Conservation (phyloP, 92 coral and sea anemone genomes). For the Palythoa grandiflora region DNA sequence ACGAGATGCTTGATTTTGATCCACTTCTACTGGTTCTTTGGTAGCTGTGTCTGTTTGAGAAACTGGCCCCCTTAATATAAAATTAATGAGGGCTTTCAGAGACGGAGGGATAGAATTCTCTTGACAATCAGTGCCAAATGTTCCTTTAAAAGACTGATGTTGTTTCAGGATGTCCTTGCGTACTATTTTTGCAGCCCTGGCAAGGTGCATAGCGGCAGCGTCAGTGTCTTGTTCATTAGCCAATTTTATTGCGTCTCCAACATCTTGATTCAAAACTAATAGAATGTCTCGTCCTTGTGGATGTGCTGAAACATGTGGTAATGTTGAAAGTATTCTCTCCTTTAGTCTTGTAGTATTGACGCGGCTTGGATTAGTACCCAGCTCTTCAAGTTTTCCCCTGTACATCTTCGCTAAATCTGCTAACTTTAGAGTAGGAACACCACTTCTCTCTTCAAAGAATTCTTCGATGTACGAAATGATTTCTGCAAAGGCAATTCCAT, state of each 20-base stretch:
- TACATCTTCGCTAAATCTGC: conserved; percentile 39
- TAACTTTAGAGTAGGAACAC: conserved; percentile 28
- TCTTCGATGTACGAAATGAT: conserved; percentile 56
- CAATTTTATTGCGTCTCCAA: conserved; percentile 54
- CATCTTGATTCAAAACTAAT: conserved; percentile 24
- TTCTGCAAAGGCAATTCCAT: conserved; percentile 66
- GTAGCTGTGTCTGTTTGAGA: too few relatives aligned
- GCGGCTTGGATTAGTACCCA: conserved; percentile 4
- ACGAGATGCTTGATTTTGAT: too few relatives aligned
- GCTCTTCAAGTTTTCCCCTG: conserved; percentile 23
- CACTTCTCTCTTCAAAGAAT: conserved; percentile 47
- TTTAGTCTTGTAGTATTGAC: conserved; percentile 58
- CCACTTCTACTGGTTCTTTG: too few relatives aligned
- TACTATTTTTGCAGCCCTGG: conserved; percentile 56
- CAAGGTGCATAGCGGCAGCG: conserved; percentile 2
- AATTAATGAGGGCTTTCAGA: too few relatives aligned
- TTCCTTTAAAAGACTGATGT: too few relatives aligned
- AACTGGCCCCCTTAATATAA: too few relatives aligned
- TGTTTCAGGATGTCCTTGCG: neutral
- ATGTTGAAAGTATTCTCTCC: too few relatives aligned
- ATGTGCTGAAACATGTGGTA: too few relatives aligned
- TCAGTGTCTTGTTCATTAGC: conserved; percentile 51
- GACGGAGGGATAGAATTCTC: too few relatives aligned
- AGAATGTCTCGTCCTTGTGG: conserved; percentile 37
- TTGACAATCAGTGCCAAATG: too few relatives aligned